A percentile compares a stretch with the other conserved stretches of the same genome.
Evolutionary conservation across 2,113 vertebrate species (phyloP).

Genomic region (Hydrochoerus hydrochaeris): DNA sequence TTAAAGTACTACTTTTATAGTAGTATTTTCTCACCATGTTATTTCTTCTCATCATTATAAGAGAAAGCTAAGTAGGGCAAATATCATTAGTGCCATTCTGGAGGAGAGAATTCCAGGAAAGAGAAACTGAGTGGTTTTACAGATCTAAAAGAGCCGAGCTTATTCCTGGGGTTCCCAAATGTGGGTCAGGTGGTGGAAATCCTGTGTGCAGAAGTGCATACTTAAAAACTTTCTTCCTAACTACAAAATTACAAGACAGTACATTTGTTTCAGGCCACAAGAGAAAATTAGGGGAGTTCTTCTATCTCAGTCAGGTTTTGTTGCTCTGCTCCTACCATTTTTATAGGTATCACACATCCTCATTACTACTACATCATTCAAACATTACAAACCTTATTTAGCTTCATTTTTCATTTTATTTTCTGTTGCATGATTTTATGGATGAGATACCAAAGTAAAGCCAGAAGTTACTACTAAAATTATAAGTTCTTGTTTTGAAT

Average conservation of each 20-base stretch:
- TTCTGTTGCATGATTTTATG: background rate
- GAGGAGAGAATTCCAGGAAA: background rate
- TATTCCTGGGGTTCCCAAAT: background rate
- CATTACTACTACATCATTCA: background rate
- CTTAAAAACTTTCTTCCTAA: background rate
- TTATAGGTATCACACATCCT: background rate
- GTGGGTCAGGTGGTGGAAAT: background rate
- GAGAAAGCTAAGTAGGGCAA: background rate
- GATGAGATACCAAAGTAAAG: background rate
- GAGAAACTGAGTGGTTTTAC: background rate
- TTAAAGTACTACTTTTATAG: background rate
- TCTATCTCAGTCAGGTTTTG: background rate
- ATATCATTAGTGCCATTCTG: background rate
- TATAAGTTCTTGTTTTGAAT: background rate
- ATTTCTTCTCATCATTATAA: background rate
- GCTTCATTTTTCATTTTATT: slow-evolving; percentile 21
- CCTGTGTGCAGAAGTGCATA: background rate
- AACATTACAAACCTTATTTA: background rate
- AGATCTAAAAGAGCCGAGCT: background rate
- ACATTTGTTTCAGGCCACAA: background rate
- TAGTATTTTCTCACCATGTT: background rate
- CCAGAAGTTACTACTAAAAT: background rate
- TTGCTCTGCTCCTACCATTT: background rate
- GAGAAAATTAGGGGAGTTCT: background rate
- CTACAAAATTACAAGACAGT: background rate